Evolutionary conservation across 1,140 invertebrate species (phyloP).

Genomic region (Caerostris extrusa): DNA sequence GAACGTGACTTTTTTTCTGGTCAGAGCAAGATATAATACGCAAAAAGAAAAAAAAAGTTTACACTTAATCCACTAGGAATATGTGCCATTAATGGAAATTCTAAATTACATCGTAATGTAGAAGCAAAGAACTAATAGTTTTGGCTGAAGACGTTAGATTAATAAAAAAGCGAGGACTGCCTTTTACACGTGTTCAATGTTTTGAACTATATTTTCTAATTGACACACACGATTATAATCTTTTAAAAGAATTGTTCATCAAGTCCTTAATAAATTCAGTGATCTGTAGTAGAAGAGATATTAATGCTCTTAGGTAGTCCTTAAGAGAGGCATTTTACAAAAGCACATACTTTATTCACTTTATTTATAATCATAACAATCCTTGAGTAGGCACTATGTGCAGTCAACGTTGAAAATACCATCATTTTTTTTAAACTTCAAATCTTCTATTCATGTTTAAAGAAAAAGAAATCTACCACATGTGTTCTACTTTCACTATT

Average conservation of each 20-base stretch:
- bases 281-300: slow-evolving; percentile 14
- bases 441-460: neutral
- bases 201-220: slow-evolving; percentile 26
- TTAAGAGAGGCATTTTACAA: slow-evolving; percentile 31
- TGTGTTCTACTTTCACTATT: neutral
- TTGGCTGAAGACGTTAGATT: neutral
- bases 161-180: neutral
- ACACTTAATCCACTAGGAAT: neutral
- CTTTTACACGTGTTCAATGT: neutral
- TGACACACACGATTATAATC: neutral
- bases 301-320: slow-evolving; percentile 48
- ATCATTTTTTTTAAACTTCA: neutral
- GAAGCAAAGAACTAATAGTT: neutral
- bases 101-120: neutral
- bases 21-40: neutral
- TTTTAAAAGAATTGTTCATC: neutral
- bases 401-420: slow-evolving; percentile 6
- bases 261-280: neutral
- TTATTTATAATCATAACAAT: slow-evolving; percentile 31
- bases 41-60: neutral
- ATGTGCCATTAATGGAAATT: neutral
- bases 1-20: neutral
- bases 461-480: neutral
- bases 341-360: slow-evolving; percentile 4
- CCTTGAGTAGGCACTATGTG: slow-evolving; percentile 50